Percentiles rank a stretch among this genome's conserved stretches.
Conservation (phyloP, 1,140 invertebrate genomes). For the Galendromus occidentalis region DNA sequence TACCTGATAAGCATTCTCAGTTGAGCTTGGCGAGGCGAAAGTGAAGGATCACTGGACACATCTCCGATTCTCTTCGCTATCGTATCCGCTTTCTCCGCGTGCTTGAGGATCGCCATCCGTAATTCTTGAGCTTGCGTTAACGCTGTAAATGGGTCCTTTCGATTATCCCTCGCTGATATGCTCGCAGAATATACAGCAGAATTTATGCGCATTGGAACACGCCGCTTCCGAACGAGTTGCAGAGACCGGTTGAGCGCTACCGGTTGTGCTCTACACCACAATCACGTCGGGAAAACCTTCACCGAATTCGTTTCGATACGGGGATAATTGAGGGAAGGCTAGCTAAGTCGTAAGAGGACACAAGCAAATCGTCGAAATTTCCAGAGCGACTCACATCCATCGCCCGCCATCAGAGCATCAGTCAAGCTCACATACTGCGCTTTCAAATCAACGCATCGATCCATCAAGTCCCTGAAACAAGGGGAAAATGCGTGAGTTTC, state of each 20-base stretch:
- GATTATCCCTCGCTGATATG: too few relatives aligned
- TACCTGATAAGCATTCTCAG: slow-evolving; percentile 7
- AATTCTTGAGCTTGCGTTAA: background rate
- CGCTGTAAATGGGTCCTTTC: background rate
- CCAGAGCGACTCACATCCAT: background rate
- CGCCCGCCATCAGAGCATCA: background rate
- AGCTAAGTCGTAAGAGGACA: too few relatives aligned
- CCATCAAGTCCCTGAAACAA: background rate
- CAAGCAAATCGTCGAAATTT: too few relatives aligned
- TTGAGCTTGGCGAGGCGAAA: background rate
- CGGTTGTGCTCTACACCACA: too few relatives aligned
- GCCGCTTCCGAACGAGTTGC: too few relatives aligned
- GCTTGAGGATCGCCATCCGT: background rate
- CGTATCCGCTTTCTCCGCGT: background rate
- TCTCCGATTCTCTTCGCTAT: slow-evolving; percentile 8
- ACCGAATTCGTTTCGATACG: too few relatives aligned
- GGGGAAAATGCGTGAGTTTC: too few relatives aligned
- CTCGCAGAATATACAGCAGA: too few relatives aligned
- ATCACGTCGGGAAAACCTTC: too few relatives aligned
- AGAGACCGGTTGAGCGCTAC: too few relatives aligned
- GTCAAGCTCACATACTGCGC: background rate
- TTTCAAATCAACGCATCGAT: background rate
- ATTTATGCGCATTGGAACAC: too few relatives aligned
- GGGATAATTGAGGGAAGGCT: too few relatives aligned
- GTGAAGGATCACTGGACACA: background rate